Evolutionary conservation across 2,888 invertebrate genomes (phyloP), one percentile per base, ranked within the genome.

Genomic region (Charanyca ferruginea): DNA sequence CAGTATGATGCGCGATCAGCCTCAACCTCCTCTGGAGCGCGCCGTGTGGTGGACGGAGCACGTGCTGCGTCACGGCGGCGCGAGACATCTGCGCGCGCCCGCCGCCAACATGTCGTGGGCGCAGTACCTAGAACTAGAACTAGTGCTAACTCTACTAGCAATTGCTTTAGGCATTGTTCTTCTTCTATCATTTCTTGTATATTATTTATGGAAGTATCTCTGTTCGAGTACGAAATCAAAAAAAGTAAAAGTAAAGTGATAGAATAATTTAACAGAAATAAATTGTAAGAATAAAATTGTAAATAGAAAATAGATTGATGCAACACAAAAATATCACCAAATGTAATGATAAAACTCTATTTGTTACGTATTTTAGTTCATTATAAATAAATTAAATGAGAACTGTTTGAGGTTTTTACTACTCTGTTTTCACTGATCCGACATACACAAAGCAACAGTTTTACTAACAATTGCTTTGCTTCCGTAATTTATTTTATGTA

Each of bases 31-130:
- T 0, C 20, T 89, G 16, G 84, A 90, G 18, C 78, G 84, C 1
- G 87, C 87, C 0, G 84, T 89, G 3, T 89, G 89, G 89, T 89
- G 88, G 89, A 85, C 83, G 4, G 88, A 90, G 55, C 73, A 89
- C 62, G 84, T 89, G n/a, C 58, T 89, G 4, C 76, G 88, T 3
- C 85, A 88, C 63, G 80, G 81, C 4, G 87, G 86, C 0, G 87
- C 83, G 0, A 59, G 61, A n/a, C 89, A 90, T 59, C 69, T 89
- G 5, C 78, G 83, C 0, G 42, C 84, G 0, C 81, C 89, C 0
- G 79, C 83, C 1, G 87, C 87, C 20, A 84, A 74, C 49, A 73
- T 68, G 16, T n/a, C 73, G 7, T 74, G 65, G 73, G 9, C 65
- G 0, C 7, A 74, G 16, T 74, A 52, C 1, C 16, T 76, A 8